Evolutionary conservation across 2,888 invertebrate genomes (phyloP), one percentile per base, ranked within the genome.

Genomic region (Hyles lineata): DNA sequence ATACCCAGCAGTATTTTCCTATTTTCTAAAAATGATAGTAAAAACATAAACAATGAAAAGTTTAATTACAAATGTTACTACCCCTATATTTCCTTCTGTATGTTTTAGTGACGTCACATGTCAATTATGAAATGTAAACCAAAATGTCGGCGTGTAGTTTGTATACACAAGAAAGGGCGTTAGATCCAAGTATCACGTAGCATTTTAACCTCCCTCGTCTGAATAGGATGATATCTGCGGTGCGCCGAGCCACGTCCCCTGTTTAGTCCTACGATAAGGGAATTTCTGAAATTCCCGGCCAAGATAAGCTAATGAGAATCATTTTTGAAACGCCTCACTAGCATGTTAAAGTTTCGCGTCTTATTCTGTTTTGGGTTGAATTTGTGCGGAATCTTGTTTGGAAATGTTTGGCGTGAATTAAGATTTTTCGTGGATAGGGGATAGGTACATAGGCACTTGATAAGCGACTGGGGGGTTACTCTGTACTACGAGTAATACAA

Each of bases 241-340:
- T 80, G 87, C 81, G 86, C 76, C 80, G 80, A 80, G 70, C 52
- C 78, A 84, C 84, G 79, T 78, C 75, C 81, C 84, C 83, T 88
- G 86, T 87, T 88, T 87, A 87, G 84, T 82, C 83, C 81, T 79
- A 79, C 81, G 81, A 89, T 91, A 92, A 92, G 92, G 90, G 75
- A 79, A 81, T 87, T 87, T 84, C 86, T 81, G 67, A 85, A 89
- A 88, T 87, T 90, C 82, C 78, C 74, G 73, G 80, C 83, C 70
- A 62, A 89, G 92, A 92, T 92, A 91, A 87, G 87, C 86, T 89
- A 91, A 92, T 90, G 90, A 89, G 88, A 83, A 86, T 86, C 87
- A 90, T 87, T 90, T 91, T 88, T 83, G 84, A 81, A 79, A 76
- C 77, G 75, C 78, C 82, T 78, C 80, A 84, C 84, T 84, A 82